Base-by-base conservation (phyloP, 2,888 invertebrate species). In the Parnassius mnemosyne region DNA sequence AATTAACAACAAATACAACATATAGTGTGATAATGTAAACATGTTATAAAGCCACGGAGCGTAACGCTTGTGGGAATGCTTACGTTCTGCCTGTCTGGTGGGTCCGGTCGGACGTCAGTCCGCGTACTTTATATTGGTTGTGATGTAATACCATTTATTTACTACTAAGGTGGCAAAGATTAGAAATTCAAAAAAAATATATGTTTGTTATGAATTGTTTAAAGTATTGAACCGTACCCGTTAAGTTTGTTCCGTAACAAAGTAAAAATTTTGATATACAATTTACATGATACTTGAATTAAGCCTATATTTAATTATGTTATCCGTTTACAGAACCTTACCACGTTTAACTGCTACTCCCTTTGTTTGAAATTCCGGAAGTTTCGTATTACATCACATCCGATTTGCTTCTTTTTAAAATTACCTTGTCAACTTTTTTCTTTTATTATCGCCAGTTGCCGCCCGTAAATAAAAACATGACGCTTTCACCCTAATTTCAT, bases 311-410 rank as follows among this genome's bases (percentile, higher is more conserved):
- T 50, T 50, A 50, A 50, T 50, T 20, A 50, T 20, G 50, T 50
- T 50, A 16, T 50, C 16, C 7, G 9, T 50, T 13, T 10, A 3
- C 9, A 9, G 7, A 9, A 51, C 20, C 51, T 51, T 51, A 25
- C 11, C 10, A 51, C 53, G 12, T 44, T 25, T 25, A 44, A 44
- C 54, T 54, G 44, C 44, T 54, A 16, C 47, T 12, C 59, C 59
- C 53, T 53, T 47, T 42, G 44, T 56, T 10, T 53, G 25, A 43
- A 43, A 51, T 62, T 51, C 51, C 62, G 65, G 64, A 66, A 56
- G 65, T 62, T 58, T 42, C 57, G 44, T 49, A 25, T 59, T 43
- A 56, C 62, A 62, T 60, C 10, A 59, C 53, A 60, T 67, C 66
- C 66, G 60, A 65, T 42, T 52, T 55, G 13, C 9, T 16, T 16